phyloP scores from a whole-genome alignment of 2,888 invertebrate genomes.

The Nomada ferruginata region DNA sequence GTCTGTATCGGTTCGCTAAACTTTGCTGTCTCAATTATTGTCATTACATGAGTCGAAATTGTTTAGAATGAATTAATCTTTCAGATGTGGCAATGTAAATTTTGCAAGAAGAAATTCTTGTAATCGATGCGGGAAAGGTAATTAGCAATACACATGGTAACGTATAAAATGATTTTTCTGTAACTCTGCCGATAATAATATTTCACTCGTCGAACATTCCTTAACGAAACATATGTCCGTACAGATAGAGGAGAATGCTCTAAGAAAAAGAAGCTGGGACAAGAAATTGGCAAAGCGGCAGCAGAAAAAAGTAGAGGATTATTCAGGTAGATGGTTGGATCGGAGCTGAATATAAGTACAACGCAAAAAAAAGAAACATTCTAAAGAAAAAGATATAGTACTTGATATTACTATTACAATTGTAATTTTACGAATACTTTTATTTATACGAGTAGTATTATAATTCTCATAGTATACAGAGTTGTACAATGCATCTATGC shows the following conservation, averaged over 20 bases:
- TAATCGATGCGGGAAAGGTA: slow-evolving; percentile 95
- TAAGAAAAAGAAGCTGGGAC: slow-evolving; percentile 94
- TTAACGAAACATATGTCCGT: no score
- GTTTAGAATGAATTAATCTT: slow-evolving; percentile 56
- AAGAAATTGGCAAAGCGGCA: slow-evolving; percentile 98
- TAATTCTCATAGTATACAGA: slow-evolving; percentile 27
- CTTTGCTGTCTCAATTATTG: not conserved
- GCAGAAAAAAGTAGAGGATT: slow-evolving; percentile 99
- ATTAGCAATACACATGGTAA: slow-evolving; percentile 37
- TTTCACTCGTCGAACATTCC: not conserved
- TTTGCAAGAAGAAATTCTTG: slow-evolving; percentile 95
- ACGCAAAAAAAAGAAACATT: not conserved
- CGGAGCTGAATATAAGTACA: not conserved
- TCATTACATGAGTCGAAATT: no score
- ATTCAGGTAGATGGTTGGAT: slow-evolving; percentile 84
- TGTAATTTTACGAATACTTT: slow-evolving; percentile 2
- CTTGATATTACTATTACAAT: not conserved
- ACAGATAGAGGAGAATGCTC: slow-evolving; percentile 84
- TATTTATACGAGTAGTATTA: slow-evolving; percentile 22
- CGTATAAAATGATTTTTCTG: slow-evolving; percentile 29
- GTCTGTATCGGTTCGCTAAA: not conserved
- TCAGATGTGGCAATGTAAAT: slow-evolving; percentile 95
- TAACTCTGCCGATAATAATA: slow-evolving; percentile 14
- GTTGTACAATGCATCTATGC: slow-evolving; percentile 23
- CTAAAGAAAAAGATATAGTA: not conserved